phyloP scores from a whole-genome alignment of 2,888 invertebrate species.

The Tribolium freemani region DNA sequence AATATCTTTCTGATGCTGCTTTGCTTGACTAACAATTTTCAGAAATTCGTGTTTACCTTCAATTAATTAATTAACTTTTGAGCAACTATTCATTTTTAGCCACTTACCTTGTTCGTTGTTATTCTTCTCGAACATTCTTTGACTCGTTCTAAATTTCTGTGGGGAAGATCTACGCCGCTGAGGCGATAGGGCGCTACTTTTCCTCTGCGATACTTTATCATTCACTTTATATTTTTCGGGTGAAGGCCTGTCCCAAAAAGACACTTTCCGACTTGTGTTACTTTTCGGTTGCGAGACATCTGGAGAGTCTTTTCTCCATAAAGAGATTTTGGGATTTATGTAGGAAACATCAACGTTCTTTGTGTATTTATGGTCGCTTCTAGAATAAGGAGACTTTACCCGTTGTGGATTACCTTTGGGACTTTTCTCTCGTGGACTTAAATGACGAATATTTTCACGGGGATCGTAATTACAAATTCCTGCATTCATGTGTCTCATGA shows the following conservation, averaged over 20 bases:
- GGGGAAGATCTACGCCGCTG: background rate
- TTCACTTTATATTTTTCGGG: background rate
- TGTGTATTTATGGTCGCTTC: conserved; percentile 7
- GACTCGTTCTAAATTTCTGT: background rate
- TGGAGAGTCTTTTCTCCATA: conserved; percentile 58
- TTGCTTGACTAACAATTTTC: conserved; percentile 59
- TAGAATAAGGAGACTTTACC: background rate
- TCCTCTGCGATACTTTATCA: background rate
- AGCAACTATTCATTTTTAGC: background rate
- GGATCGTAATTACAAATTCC: conserved; percentile 44
- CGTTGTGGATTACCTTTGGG: background rate
- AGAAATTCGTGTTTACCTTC: conserved; percentile 62
- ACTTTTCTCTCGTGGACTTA: background rate
- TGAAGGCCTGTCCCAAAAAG: background rate
- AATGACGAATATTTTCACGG: background rate
- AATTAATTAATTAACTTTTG: background rate
- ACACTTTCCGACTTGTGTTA: background rate
- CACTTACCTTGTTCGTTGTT: background rate
- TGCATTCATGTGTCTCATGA: conserved; percentile 48
- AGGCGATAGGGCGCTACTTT: background rate
- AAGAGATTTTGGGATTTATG: conserved; percentile 57
- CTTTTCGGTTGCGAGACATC: background rate
- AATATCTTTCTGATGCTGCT: conserved; percentile 58
- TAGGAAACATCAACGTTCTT: conserved; percentile 53
- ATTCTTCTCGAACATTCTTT: background rate